Evolutionary conservation across 2,888 invertebrate species (phyloP).

Genomic region (Mactromeris polynyma): DNA sequence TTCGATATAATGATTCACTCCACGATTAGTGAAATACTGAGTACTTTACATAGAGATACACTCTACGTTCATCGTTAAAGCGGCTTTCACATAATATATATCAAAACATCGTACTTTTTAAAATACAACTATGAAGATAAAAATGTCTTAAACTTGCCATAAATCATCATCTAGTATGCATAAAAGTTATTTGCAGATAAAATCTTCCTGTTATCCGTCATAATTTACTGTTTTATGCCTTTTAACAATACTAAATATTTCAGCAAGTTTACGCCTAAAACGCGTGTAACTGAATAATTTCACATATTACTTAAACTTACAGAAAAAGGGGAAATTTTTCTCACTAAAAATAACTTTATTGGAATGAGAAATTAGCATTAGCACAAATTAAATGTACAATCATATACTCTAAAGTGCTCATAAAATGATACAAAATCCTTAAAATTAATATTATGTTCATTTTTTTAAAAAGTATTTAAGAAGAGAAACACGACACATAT

Average conservation of each 20-base stretch:
- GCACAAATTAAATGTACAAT: too few relatives aligned
- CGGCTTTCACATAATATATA: background rate
- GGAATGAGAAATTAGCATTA: too few relatives aligned
- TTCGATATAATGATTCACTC: background rate
- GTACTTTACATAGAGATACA: background rate
- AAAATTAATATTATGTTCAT: too few relatives aligned
- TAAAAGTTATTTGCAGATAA: background rate
- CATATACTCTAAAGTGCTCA: too few relatives aligned
- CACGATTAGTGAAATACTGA: background rate
- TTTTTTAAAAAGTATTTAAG: too few relatives aligned
- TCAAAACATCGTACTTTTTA: background rate
- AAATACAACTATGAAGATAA: background rate
- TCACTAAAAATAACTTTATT: too few relatives aligned
- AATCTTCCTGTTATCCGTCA: background rate
- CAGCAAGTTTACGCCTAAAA: background rate
- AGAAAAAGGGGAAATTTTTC: too few relatives aligned
- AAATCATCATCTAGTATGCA: background rate
- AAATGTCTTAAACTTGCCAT: background rate
- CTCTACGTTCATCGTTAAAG: background rate
- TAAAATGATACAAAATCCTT: too few relatives aligned
- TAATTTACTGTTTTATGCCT: background rate
- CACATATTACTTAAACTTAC: too few relatives aligned
- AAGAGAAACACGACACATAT: too few relatives aligned
- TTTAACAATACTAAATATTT: background rate
- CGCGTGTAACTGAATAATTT: too few relatives aligned